Base-by-base conservation (phyloP, 2,113 vertebrate species). In the Lepus americanus region DNA sequence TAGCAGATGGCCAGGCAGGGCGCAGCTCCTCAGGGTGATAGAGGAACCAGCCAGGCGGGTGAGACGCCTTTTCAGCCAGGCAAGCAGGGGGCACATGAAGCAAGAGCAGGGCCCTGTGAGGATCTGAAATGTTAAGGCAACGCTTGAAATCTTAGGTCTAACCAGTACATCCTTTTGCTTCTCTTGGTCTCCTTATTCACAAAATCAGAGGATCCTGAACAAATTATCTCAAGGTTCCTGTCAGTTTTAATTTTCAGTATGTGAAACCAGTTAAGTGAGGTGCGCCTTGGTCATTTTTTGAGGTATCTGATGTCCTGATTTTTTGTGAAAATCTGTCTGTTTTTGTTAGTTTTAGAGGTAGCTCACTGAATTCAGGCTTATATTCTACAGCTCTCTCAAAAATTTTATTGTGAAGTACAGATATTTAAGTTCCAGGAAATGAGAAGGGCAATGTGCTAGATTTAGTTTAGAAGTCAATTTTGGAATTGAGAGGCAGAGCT, bases 381-480 rank as follows among this genome's bases (percentile, higher is more conserved):
- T 73, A 17, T 81, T 72, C 59, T 55, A 78, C 29, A 51, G 17
- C 23, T 84, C 49, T 77, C 61, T 95, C 29, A 84, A 85, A 59
- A 67, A 74, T 86, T 88, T 95, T 90, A 93, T 89, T 2, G 7
- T 94, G 36, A 94, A 70, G 31, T 51, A 39, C 10, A 96, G 63
- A 59, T 5, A 88, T 82, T 92, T 95, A 92, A 95, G 88, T 95
- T 95, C 51, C 29, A 72, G 25, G 10, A 22, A 74, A 7, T 73
- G 16, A 7, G 59, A 86, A 96, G 31, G 29, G 27, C 76, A 87
- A 5, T 74, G 31, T 70, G 16, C 49, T 49, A 80, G 19, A 78
- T 81, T 97, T 80, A 59, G 59, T 39, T 79, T 10, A 84, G 11
- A 95, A 92, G 64, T 53, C 29, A 36, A 53, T 80, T 93, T 82